phyloP scores from a whole-genome alignment of 2,888 invertebrate genomes.

The Malacosoma neustria region DNA sequence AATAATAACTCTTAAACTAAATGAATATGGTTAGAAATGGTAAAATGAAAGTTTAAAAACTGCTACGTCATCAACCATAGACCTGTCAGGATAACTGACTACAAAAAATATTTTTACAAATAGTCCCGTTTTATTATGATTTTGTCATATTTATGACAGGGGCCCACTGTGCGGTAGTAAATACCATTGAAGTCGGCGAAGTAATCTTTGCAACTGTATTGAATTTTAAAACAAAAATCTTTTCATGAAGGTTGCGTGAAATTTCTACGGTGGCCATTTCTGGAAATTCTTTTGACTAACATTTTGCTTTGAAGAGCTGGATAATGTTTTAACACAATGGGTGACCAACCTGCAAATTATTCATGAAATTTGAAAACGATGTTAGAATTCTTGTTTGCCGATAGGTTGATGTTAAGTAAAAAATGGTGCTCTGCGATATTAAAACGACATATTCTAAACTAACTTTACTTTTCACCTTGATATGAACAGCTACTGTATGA shows the following conservation, averaged over 20 bases:
- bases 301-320: slow-evolving; percentile 24
- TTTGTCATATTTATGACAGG: slow-evolving; percentile 55
- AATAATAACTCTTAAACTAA: too few relatives aligned
- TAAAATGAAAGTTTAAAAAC: neutral
- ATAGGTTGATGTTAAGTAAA: too few relatives aligned
- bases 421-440: too few relatives aligned
- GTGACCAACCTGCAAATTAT: too few relatives aligned
- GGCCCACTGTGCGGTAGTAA: slow-evolving; percentile 38
- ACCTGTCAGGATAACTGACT: slow-evolving; percentile 29
- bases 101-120: slow-evolving; percentile 55
- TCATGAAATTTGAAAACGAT: too few relatives aligned
- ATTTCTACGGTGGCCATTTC: slow-evolving; percentile 50
- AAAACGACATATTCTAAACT: too few relatives aligned
- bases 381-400: too few relatives aligned
- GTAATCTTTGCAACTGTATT: too few relatives aligned
- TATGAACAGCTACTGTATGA: too few relatives aligned
- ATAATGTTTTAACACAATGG: neutral
- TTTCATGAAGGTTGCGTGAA: slow-evolving; percentile 60
- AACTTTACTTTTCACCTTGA: too few relatives aligned
- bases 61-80: slow-evolving; percentile 29
- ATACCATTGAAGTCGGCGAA: neutral
- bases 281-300: slow-evolving; percentile 36
- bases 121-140: slow-evolving; percentile 53
- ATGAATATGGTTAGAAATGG: too few relatives aligned
- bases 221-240: too few relatives aligned